Evolutionary conservation across 2,113 vertebrate genomes (phyloP).

Genomic region (Egretta garzetta): DNA sequence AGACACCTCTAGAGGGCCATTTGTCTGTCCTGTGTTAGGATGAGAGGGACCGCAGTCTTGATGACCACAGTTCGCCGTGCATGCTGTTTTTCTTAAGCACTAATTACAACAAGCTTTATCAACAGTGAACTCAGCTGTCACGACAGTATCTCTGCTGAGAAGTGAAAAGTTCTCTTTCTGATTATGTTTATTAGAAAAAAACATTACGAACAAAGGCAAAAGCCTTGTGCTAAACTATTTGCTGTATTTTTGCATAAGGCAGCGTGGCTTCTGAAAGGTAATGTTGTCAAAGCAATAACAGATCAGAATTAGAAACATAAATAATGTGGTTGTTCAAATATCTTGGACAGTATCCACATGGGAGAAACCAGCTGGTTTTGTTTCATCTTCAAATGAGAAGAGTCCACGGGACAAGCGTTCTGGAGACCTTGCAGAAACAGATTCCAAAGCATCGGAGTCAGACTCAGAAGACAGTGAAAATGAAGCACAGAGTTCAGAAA

Average conservation of each 20-base stretch:
- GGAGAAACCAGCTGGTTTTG: conserved; percentile 86
- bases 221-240: neutral
- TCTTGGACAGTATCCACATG: conserved; percentile 88
- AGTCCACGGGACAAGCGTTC: neutral
- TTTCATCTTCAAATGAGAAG: conserved; percentile 60
- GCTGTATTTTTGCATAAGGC: neutral
- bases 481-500: conserved; percentile 66
- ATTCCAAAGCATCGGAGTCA: conserved; percentile 50
- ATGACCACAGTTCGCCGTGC: fast-evolving
- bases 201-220: neutral
- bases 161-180: neutral
- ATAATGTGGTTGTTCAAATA: conserved; percentile 55
- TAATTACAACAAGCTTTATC: neutral
- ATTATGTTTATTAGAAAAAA: neutral
- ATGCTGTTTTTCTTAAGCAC: neutral
- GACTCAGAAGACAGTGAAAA: conserved; percentile 36
- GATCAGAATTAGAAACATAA: conserved; percentile 6
- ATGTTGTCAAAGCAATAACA: neutral
- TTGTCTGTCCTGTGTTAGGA: neutral
- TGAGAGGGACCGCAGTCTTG: neutral
- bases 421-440: neutral
- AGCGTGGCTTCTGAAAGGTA: neutral
- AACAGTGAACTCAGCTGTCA: neutral
- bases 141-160: neutral
- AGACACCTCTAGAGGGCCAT: neutral